Evolutionary conservation across 2,888 invertebrate genomes (phyloP), one percentile per base, ranked within the genome.

Genomic region (Pristionchus arcanus): DNA sequence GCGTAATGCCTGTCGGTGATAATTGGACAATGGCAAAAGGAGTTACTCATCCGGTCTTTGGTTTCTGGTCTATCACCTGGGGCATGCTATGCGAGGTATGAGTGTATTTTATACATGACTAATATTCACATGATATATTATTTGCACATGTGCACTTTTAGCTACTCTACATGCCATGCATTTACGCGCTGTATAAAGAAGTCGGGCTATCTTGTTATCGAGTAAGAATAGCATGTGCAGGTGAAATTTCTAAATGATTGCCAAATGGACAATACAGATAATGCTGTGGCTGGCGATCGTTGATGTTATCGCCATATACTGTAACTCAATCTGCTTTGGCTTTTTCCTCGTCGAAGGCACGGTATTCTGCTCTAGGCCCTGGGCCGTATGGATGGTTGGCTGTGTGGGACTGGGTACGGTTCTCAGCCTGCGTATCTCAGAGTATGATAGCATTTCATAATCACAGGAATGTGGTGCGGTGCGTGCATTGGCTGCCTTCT

Each of bases 401-500:
- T 84, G 84, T 15, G 11, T 59, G 34, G 84, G 59, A 59, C 11
- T 59, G 59, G 84, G 84, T 84, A 49, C 42, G 4, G 42, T 49
- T 11, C 42, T 42, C 9, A 3, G 42, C 42, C n/a, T n/a, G n/a
- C n/a, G n/a, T n/a, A n/a, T n/a, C n/a, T 42, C 42, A 42, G n/a
- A 68, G 21, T 31, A 31, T 31, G 71, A 15, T 34, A 13, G 1
- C 1, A 31, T 1, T 13, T 31, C 15, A 11, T 13, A 15, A 49
- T 49, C 21, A 11, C 31, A 84, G 84, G 84, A 5, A 84, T 59
- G 84, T 84, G 84, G 84, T 59, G 59, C 34, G 84, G 84, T 4
- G 84, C 84, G 25, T 59, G 84, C 37, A 21, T 84, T 7, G 84
- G 55, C 19, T 84, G 84, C 16, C 59, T 84, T 21, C 84, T 84